These are phyloP conservation scores for Platorchestia sp. DNA, from an alignment of 1,140 invertebrate genomes.

Conservation along the genomic window DNA sequence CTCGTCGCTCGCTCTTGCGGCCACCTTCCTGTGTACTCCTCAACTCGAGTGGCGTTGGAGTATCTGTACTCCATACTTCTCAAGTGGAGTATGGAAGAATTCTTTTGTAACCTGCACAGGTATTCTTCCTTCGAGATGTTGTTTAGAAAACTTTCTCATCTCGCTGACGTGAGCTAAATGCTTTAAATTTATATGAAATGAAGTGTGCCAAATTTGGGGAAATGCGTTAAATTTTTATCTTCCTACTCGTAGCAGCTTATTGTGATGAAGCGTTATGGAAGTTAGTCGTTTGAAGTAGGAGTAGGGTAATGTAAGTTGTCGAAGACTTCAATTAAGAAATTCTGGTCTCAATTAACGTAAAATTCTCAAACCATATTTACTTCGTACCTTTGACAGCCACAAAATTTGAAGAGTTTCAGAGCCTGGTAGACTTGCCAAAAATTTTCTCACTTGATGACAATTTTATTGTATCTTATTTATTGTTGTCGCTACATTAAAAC, in stretches of 20 bases:
- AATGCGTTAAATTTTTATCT: background rate
- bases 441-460: background rate
- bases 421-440: background rate
- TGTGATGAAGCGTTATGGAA: background rate
- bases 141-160: background rate
- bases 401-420: background rate
- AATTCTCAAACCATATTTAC: background rate
- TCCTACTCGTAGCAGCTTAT: background rate
- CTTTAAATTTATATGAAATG: background rate
- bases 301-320: background rate
- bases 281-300: background rate
- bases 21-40: background rate
- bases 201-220: too few species aligned
- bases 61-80: background rate
- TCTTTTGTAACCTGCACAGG: background rate
- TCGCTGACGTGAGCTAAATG: too few species aligned
- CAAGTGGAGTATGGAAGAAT: background rate
- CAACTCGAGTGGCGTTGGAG: too few species aligned
- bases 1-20: background rate
- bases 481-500: too few species aligned
- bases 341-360: background rate
- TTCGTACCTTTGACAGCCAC: background rate
- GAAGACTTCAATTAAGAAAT: background rate
- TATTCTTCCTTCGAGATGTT: background rate
- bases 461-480: background rate